Conservation (phyloP, 2,797 vertebrate species). For the Bovichtus variegatus region DNA sequence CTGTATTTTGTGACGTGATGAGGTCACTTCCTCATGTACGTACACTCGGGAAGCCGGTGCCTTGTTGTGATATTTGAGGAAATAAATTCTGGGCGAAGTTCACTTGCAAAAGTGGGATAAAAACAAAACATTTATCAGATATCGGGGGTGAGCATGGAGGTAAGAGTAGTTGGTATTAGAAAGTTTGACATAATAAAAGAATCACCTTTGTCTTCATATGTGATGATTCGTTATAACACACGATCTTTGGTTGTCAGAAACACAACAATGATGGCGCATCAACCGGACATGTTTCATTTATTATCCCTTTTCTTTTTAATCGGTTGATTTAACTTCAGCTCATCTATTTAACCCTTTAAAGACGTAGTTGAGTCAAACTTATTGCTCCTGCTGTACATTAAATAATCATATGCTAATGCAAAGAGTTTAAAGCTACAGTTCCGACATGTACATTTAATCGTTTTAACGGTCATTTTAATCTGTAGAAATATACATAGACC, state of each 20-base stretch:
- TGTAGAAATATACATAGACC: too few species aligned
- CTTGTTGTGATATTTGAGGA: slow-evolving; percentile 79
- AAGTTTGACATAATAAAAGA: slow-evolving; percentile 38
- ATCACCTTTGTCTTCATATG: slow-evolving; percentile 12
- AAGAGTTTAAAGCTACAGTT: not conserved
- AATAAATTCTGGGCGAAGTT: slow-evolving; percentile 82
- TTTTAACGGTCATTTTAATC: fast-evolving
- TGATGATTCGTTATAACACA: slow-evolving; percentile 33
- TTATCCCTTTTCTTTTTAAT: not conserved
- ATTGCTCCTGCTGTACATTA: not conserved
- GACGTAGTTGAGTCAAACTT: too few species aligned
- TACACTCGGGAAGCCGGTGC: slow-evolving; percentile 77
- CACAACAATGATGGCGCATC: slow-evolving; percentile 46
- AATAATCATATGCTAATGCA: too few species aligned
- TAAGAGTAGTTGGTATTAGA: slow-evolving; percentile 77
- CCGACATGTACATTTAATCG: too few species aligned
- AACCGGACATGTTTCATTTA: slow-evolving; percentile 4
- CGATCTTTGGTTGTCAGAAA: slow-evolving; percentile 57
- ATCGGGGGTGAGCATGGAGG: slow-evolving; percentile 84
- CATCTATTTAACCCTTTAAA: not conserved
- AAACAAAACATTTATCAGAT: slow-evolving; percentile 67
- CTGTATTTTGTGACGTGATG: slow-evolving; percentile 16
- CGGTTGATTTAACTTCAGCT: not conserved
- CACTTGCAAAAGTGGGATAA: slow-evolving; percentile 72
- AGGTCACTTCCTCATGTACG: slow-evolving; percentile 70